Evolutionary conservation across 2,797 vertebrate species (phyloP).

Genomic region (Helicolenus hilgendorfi): DNA sequence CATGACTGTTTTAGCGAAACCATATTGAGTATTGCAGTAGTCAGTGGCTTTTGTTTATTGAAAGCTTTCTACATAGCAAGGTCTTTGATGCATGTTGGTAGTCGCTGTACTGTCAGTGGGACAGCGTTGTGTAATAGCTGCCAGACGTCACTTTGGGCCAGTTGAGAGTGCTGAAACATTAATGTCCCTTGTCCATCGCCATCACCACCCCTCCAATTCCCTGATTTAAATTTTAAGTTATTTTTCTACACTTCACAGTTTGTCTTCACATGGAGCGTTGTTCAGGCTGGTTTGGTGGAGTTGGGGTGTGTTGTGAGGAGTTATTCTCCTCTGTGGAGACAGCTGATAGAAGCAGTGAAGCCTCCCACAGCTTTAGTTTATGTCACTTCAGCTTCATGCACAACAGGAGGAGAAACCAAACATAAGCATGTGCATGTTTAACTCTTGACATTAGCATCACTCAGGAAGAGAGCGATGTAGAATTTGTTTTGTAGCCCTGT

Average conservation of each 20-base stretch:
- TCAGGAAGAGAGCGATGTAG: not conserved
- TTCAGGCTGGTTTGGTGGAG: slow-evolving; percentile 21
- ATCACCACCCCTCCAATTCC: slow-evolving; percentile 24
- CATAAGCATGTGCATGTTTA: slow-evolving; percentile 48
- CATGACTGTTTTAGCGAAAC: not conserved
- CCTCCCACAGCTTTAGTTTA: slow-evolving; percentile 25
- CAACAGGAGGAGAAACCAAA: slow-evolving; percentile 59
- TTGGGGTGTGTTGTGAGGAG: not conserved
- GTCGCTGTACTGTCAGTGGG: slow-evolving; percentile 40
- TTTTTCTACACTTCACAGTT: slow-evolving; percentile 72
- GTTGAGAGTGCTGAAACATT: slow-evolving; percentile 81
- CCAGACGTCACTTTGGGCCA: slow-evolving; percentile 75
- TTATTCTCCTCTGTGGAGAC: slow-evolving; percentile 41
- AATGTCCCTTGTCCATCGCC: slow-evolving; percentile 47
- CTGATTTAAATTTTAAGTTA: slow-evolving; percentile 71
- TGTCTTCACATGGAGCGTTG: slow-evolving; percentile 46
- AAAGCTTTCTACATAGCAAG: slow-evolving; percentile 28
- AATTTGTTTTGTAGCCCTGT: not conserved
- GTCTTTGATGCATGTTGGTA: slow-evolving; percentile 37
- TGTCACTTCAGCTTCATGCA: slow-evolving; percentile 36
- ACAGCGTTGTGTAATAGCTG: slow-evolving; percentile 77
- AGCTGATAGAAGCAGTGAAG: slow-evolving; percentile 46
- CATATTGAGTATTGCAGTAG: not conserved
- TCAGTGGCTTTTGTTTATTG: slow-evolving; percentile 33
- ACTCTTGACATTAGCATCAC: slow-evolving; percentile 49